phyloP scores from a whole-genome alignment of 2,797 vertebrate genomes.

The Eremophila alpestris region DNA sequence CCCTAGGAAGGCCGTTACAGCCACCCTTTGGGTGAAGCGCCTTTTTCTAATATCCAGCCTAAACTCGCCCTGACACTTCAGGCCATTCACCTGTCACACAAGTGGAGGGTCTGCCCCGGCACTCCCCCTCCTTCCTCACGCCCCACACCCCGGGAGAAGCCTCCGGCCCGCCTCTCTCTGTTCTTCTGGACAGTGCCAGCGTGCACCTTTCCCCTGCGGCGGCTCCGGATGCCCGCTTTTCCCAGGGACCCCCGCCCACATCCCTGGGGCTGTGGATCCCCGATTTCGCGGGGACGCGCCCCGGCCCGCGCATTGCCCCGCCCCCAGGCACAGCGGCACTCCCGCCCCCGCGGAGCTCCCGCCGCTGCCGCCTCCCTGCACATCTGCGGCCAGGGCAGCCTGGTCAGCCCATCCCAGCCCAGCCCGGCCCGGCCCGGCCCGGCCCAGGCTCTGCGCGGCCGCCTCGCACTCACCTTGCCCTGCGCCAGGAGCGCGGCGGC shows the following conservation, averaged over 20 bases:
- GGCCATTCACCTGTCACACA: too few relatives aligned
- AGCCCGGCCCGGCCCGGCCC: too few relatives aligned
- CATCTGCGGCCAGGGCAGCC: not conserved
- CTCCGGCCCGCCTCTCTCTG: not conserved
- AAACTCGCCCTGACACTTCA: not conserved
- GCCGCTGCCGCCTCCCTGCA: not conserved
- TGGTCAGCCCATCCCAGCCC: too few relatives aligned
- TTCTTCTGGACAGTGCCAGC: too few relatives aligned
- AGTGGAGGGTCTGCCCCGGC: not conserved
- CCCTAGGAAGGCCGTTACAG: not conserved
- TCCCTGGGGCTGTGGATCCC: not conserved
- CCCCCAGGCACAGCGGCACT: not conserved
- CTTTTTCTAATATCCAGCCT: not conserved
- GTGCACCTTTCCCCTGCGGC: not conserved
- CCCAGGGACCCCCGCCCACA: not conserved
- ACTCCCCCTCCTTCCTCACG: too few relatives aligned
- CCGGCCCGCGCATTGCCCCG: not conserved
- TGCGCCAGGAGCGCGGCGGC: not conserved
- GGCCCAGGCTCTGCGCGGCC: not conserved
- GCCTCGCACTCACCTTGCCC: not conserved
- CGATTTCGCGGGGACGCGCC: too few relatives aligned
- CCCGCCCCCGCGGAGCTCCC: not conserved
- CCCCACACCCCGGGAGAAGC: not conserved
- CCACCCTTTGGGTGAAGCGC: not conserved
- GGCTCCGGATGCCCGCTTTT: not conserved